These are phyloP conservation scores for Paragorgia papillata DNA, from an alignment of 92 coral and sea anemone genomes.

Conservation along the genomic window DNA sequence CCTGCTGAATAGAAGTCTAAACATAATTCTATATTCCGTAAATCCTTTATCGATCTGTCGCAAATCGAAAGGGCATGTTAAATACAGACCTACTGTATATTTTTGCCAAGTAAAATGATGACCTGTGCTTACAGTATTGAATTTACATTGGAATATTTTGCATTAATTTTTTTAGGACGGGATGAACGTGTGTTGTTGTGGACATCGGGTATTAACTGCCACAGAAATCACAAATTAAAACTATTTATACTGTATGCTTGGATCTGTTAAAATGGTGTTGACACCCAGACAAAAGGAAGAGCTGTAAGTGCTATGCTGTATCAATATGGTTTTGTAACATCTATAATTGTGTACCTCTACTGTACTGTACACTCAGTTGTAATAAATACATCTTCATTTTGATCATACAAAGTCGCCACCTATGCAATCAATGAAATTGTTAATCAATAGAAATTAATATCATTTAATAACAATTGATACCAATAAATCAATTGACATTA, in stretches of 20 bases:
- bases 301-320: slow-evolving; percentile 67
- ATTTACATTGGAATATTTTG: slow-evolving; percentile 1
- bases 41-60: neutral
- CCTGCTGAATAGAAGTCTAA: neutral
- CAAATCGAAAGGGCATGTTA: neutral
- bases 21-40: neutral
- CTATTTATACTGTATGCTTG: slow-evolving; percentile 43
- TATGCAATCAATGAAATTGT: no score
- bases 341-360: neutral
- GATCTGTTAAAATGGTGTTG: slow-evolving; percentile 69
- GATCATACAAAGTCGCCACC: no score
- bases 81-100: neutral
- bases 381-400: no score
- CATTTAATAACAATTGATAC: no score
- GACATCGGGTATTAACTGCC: neutral
- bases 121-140: neutral
- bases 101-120: slow-evolving; percentile 8
- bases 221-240: neutral
- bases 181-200: slow-evolving; percentile 15
- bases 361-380: no score
- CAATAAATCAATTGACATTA: no score
- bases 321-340: neutral
- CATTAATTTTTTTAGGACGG: slow-evolving; percentile 19
- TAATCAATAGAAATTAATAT: no score
- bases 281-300: slow-evolving; percentile 98